Conservation (phyloP, 2,113 vertebrate species). For the Nicator chloris region DNA sequence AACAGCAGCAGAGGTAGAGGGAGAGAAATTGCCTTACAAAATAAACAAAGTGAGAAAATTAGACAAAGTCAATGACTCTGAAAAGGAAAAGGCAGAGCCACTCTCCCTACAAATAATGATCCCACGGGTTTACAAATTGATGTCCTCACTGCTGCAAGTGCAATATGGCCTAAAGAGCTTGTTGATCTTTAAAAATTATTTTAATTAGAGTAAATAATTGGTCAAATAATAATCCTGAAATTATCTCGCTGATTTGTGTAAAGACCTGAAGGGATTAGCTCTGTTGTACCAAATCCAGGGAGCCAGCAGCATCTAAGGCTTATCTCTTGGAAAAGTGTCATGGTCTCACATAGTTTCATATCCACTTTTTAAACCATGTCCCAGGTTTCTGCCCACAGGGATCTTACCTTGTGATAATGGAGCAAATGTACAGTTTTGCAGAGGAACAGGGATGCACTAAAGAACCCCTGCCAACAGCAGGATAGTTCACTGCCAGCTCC, state of each 20-base stretch:
- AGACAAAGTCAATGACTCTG: background rate
- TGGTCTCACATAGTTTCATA: background rate
- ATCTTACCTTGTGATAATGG: background rate
- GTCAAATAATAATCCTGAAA: background rate
- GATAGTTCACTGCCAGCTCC: slow-evolving; percentile 37
- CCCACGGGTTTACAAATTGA: background rate
- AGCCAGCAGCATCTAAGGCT: background rate
- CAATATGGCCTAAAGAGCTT: background rate
- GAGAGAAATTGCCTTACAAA: background rate
- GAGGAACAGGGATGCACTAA: slow-evolving; percentile 17
- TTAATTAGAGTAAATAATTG: background rate
- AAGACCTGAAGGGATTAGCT: background rate
- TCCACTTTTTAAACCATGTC: background rate
- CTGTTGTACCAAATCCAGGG: background rate
- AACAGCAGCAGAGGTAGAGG: background rate
- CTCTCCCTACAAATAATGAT: background rate
- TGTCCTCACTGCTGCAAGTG: background rate
- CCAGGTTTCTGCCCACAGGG: background rate
- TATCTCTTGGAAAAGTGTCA: background rate
- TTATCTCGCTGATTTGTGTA: background rate
- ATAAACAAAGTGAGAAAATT: background rate
- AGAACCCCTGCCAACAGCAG: slow-evolving; percentile 52
- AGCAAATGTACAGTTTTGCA: background rate
- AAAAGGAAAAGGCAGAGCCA: background rate
- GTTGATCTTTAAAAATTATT: background rate